Base-by-base conservation (phyloP, 23 tunicate species). In the Styela clava region DNA sequence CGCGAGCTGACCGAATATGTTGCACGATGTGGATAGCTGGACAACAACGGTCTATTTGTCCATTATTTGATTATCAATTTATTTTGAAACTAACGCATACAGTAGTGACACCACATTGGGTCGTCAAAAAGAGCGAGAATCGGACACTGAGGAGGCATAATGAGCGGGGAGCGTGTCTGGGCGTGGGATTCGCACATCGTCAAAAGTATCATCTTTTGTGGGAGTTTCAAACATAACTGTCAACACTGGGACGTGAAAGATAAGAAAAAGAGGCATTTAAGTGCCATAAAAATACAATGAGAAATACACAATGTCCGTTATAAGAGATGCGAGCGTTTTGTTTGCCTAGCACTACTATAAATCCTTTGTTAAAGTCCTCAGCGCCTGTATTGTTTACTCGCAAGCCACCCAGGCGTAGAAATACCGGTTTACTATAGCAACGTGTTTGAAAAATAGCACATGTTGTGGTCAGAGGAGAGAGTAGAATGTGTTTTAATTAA, bases 391-490 rank as follows among this genome's bases (percentile, higher is more conserved):
- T 67, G 30, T 67, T 67, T 29, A 25, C 31, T 67, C 31, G 30
- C 31, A 25, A 29, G 30, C n/a, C 71, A 67, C 30, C 31, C 31
- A 67, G 31, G 31, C 71, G 71, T 67, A 67, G 31, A 67, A 67
- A 67, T 67, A 24, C 71, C 71, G 71, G 71, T 67, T 67, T 25
- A 25, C 71, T 67, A 67, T 67, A 29, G 71, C 71, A 67, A 67
- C 71, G 16, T 29, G 24, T 67, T 67, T 67, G 71, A 67, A 67
- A 67, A 1, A 25, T 25, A 67, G 71, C 71, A 67, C 71, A 27
- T 29, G 71, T 1, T 27, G 31, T 27, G 71, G 31, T 22, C 71
- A 29, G 24, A 12, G 56, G 56, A 44, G 56, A 44, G 56, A 44
- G 56, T 44, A 12, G 12, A 44, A 44, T 44, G 12, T 5, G 9